phyloP scores from a whole-genome alignment of 2,888 invertebrate species.

The Drepanosiphum platanoidis region DNA sequence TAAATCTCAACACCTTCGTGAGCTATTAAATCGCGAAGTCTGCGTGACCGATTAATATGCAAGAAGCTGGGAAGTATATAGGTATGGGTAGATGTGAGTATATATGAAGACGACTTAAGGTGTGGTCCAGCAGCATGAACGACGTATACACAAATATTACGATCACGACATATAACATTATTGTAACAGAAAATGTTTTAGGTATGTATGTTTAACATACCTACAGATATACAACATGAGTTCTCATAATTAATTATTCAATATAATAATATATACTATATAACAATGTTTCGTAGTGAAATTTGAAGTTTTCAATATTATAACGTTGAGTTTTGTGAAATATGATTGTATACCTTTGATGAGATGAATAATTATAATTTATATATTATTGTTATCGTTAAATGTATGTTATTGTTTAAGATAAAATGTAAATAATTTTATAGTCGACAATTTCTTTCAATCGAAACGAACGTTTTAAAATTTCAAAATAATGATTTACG shows the following conservation, averaged over 20 bases:
- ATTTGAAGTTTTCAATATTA: conserved; percentile 32
- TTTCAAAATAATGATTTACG: neutral
- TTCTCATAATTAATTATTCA: conserved; percentile 9
- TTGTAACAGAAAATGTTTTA: conserved; percentile 25
- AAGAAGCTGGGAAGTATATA: neutral
- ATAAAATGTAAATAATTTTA: too few relatives aligned
- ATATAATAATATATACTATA: neutral
- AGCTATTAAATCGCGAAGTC: conserved; percentile 37
- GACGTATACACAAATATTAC: conserved; percentile 19
- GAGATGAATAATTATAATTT: too few relatives aligned
- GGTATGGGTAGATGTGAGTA: neutral
- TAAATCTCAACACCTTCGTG: conserved; percentile 34
- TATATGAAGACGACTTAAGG: conserved; percentile 31
- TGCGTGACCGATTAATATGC: conserved; percentile 42
- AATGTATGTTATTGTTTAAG: too few relatives aligned
- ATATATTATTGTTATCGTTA: too few relatives aligned
- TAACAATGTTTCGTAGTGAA: conserved; percentile 8
- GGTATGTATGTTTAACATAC: neutral
- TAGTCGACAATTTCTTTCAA: neutral
- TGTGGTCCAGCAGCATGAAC: conserved; percentile 35
- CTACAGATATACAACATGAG: neutral
- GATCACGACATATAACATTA: conserved; percentile 2
- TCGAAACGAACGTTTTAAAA: neutral
- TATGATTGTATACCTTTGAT: conserved; percentile 10
- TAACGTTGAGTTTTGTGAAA: conserved; percentile 5